These are phyloP conservation scores for Zelleria hepariella DNA, from an alignment of 2,888 invertebrate genomes.

Conservation along the genomic window DNA sequence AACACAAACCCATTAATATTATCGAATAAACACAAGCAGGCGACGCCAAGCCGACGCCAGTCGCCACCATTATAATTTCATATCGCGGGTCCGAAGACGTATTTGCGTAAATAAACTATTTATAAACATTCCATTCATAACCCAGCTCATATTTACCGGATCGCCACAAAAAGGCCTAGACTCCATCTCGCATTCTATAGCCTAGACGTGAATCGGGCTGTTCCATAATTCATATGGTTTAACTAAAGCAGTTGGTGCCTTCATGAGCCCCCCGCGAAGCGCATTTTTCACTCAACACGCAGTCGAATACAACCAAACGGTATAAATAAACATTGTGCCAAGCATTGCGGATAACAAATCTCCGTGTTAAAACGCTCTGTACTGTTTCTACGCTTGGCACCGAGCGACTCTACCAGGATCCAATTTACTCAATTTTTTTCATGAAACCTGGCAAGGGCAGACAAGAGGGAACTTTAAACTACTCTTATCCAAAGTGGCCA, in stretches of 20 bases:
- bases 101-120: conserved; percentile 39
- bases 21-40: conserved; percentile 1
- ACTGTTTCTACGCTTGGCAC: neutral
- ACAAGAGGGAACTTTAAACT: neutral
- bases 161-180: conserved; percentile 14
- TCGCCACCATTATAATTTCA: neutral
- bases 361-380: neutral
- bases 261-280: conserved; percentile 53
- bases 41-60: neutral
- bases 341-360: neutral
- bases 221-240: conserved; percentile 60
- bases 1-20: neutral
- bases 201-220: conserved; percentile 51
- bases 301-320: conserved; percentile 34
- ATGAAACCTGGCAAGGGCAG: neutral
- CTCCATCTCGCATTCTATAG: conserved; percentile 26
- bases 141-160: conserved; percentile 18
- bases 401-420: neutral
- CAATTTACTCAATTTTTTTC: neutral
- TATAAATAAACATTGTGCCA: conserved; percentile 10
- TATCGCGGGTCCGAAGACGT: conserved; percentile 9
- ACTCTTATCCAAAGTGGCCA: too few species aligned
- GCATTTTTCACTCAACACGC: conserved; percentile 53
- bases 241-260: conserved; percentile 41
- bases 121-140: conserved; percentile 35